A percentile compares a stretch with the other conserved stretches of the same genome.
phyloP scores from a whole-genome alignment of 35 echinoderm and acorn worm species.

The Ophioderma brevispina region DNA sequence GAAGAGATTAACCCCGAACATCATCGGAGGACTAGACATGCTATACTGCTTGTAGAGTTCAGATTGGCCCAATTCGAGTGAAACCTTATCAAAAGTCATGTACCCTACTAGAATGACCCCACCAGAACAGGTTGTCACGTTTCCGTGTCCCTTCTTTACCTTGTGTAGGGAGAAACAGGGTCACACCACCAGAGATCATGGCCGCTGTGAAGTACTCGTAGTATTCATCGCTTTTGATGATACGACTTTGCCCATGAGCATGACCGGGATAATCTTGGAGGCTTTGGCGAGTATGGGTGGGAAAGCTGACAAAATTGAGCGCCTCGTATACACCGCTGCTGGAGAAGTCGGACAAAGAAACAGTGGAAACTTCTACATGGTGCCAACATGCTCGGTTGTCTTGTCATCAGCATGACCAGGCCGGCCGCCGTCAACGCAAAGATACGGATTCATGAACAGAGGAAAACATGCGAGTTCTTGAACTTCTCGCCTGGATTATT shows the following conservation, averaged over 20 bases:
- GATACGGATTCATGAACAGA: constrained; percentile 96
- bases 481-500: constrained; percentile 83
- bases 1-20: constrained; percentile 99
- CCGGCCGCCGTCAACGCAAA: constrained; percentile 73
- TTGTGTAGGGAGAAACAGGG: constrained; percentile 81
- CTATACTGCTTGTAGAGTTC: constrained; percentile 93
- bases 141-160: constrained; percentile 40
- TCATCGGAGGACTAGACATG: constrained; percentile 93
- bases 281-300: constrained; percentile 97
- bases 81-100: constrained; percentile 98
- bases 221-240: constrained; percentile 80
- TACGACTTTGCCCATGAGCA: constrained; percentile 95
- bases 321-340: constrained; percentile 99
- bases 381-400: constrained; percentile 80
- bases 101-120: constrained; percentile 91
- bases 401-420: constrained; percentile 60
- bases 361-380: constrained; percentile 97
- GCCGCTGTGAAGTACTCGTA: constrained; percentile 94
- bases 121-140: constrained; percentile 89
- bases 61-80: constrained; percentile 99
- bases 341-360: constrained; percentile 92
- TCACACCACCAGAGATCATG: constrained; percentile 94
- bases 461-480: constrained; percentile 93
- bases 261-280: constrained; percentile 96
- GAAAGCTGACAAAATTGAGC: constrained; percentile 95